Percentiles rank a stretch among this genome's conserved stretches.
phyloP scores from a whole-genome alignment of 2,113 vertebrate species.

The Caloenas nicobarica region DNA sequence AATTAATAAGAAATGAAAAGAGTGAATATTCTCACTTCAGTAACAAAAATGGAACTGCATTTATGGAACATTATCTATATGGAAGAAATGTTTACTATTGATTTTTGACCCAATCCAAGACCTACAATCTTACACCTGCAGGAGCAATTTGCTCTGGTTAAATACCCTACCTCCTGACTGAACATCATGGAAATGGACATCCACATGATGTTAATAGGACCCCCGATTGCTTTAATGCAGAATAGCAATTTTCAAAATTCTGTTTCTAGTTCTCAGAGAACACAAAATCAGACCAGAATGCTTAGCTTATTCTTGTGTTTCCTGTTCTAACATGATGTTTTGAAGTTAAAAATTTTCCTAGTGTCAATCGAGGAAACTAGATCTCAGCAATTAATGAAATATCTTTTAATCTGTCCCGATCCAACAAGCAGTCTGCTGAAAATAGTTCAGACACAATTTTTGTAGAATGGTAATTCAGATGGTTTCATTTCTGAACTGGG shows the following conservation, averaged over 20 bases:
- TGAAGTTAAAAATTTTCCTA: background rate
- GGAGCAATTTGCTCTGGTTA: background rate
- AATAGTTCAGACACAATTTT: slow-evolving; percentile 25
- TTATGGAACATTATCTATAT: too few relatives aligned
- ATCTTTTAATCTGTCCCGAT: slow-evolving; percentile 19
- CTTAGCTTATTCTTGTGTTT: background rate
- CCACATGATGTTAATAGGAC: background rate
- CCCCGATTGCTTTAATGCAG: background rate
- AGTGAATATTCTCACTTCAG: background rate
- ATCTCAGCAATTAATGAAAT: background rate
- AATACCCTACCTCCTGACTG: background rate
- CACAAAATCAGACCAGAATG: background rate
- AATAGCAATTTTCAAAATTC: background rate
- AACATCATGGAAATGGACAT: background rate
- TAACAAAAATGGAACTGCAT: background rate
- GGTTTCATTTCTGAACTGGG: background rate
- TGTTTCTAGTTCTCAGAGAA: background rate
- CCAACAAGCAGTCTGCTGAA: slow-evolving; percentile 8
- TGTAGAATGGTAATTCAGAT: slow-evolving; percentile 26
- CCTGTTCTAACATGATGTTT: background rate
- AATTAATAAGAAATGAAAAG: background rate
- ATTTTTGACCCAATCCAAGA: background rate
- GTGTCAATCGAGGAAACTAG: background rate
- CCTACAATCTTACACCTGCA: background rate
- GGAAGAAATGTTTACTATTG: background rate